Percentiles rank a stretch among this genome's conserved stretches.
Conservation (phyloP, 2,113 vertebrate genomes). For the Protobothrops mucrosquamatus region DNA sequence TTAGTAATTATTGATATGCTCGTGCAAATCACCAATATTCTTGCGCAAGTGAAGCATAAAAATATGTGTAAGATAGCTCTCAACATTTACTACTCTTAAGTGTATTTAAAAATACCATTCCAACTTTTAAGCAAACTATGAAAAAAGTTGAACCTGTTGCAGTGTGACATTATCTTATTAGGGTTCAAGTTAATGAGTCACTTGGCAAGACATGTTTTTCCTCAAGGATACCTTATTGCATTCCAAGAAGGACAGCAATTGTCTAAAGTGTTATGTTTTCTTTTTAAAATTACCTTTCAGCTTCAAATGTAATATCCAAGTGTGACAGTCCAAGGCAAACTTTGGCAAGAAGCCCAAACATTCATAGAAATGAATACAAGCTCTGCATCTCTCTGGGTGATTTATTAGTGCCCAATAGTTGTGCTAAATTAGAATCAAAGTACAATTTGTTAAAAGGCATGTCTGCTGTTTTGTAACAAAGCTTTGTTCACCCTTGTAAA, state of each 20-base stretch:
- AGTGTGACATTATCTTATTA: neutral
- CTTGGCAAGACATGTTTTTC: neutral
- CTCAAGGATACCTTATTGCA: neutral
- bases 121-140: neutral
- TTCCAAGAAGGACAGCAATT: neutral
- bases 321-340: neutral
- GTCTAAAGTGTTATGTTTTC: neutral
- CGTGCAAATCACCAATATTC: neutral
- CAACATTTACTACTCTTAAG: neutral
- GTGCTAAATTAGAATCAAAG: conserved; percentile 40
- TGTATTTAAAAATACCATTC: neutral
- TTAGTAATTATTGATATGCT: neutral
- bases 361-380: conserved; percentile 6
- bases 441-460: conserved; percentile 29
- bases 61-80: neutral
- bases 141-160: neutral
- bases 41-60: neutral
- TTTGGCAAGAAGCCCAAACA: conserved; percentile 21
- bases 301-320: conserved; percentile 6
- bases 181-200: neutral
- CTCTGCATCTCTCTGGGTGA: neutral
- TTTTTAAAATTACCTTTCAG: conserved; percentile 6
- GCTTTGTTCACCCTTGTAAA: conserved; percentile 21
- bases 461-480: conserved; percentile 10
- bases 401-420: neutral